These are phyloP conservation scores for Benitochromis conjunctus DNA, from an alignment of 2,113 vertebrate species.

Conservation along the genomic window DNA sequence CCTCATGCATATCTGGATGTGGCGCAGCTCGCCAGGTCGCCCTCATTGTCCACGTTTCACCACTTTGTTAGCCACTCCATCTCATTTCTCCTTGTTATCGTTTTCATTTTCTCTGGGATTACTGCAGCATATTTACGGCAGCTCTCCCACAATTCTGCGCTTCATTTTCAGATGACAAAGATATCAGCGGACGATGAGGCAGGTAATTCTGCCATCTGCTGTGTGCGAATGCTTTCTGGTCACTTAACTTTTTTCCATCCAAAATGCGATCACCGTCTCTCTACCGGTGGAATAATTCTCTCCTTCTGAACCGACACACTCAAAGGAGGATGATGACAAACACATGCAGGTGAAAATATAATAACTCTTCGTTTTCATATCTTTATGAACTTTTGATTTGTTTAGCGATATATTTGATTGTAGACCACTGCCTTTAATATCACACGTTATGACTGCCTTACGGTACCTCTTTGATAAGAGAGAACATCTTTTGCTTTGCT, in stretches of 20 bases:
- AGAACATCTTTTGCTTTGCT: neutral
- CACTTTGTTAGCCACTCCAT: slow-evolving; percentile 30
- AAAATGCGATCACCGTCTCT: neutral
- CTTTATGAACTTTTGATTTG: neutral
- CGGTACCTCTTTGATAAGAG: neutral
- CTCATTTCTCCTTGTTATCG: neutral
- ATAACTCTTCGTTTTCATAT: neutral
- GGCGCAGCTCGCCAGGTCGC: slow-evolving; percentile 9
- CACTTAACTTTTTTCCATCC: neutral
- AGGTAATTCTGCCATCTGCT: neutral
- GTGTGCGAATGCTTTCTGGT: neutral
- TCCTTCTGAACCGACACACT: neutral
- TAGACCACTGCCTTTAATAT: neutral
- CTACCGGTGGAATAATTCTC: neutral
- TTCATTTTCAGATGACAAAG: neutral
- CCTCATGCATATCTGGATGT: slow-evolving; percentile 63
- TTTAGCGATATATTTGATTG: neutral
- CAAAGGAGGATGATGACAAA: neutral
- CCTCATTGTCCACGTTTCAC: slow-evolving; percentile 37
- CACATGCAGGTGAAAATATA: neutral
- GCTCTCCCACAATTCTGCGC: slow-evolving; percentile 23
- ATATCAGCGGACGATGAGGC: neutral
- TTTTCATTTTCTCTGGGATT: slow-evolving; percentile 9
- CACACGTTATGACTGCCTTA: neutral
- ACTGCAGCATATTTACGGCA: neutral